Base-by-base conservation (phyloP, 1,140 invertebrate species). In the Eupeodes corollae region DNA sequence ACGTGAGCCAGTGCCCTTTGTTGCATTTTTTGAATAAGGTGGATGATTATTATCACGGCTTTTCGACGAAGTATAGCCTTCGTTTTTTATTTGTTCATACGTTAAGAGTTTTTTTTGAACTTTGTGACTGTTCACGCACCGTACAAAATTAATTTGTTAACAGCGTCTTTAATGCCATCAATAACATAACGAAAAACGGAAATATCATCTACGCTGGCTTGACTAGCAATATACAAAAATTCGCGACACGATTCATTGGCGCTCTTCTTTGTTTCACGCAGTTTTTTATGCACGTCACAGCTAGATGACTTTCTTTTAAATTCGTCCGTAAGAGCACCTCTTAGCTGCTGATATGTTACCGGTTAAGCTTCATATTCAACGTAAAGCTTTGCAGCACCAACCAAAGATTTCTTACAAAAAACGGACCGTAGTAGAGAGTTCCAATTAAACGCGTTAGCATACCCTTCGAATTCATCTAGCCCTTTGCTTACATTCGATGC, bases 121-220 rank as follows among this genome's bases (percentile, higher is more conserved):
- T 61, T 54, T 26, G 53, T 43, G 5, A 64, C 44, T 15, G 50
- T 51, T 11, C 35, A 45, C 5, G 61, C 60, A n/a, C 61, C 57
- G 40, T 67, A 68, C n/a, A 70, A 47, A 6, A 67, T 55, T 15
- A 39, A 34, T 53, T 67, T 68, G 19, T 52, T 56, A 3, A 42
- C 50, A n/a, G 49, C n/a, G n/a, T n/a, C n/a, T n/a, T n/a, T n/a
- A n/a, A n/a, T n/a, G n/a, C n/a, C n/a, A n/a, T n/a, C n/a, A n/a
- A n/a, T n/a, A n/a, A n/a, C n/a, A n/a, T n/a, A n/a, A n/a, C n/a
- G n/a, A n/a, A n/a, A n/a, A n/a, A n/a, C n/a, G n/a, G n/a, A n/a
- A n/a, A n/a, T n/a, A n/a, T n/a, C n/a, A n/a, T n/a, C n/a, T n/a
- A n/a, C n/a, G n/a, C n/a, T n/a, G n/a, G n/a, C n/a, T n/a, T n/a